Conservation (phyloP, 1,140 invertebrate genomes). For the Hylaeus volcanicus region DNA sequence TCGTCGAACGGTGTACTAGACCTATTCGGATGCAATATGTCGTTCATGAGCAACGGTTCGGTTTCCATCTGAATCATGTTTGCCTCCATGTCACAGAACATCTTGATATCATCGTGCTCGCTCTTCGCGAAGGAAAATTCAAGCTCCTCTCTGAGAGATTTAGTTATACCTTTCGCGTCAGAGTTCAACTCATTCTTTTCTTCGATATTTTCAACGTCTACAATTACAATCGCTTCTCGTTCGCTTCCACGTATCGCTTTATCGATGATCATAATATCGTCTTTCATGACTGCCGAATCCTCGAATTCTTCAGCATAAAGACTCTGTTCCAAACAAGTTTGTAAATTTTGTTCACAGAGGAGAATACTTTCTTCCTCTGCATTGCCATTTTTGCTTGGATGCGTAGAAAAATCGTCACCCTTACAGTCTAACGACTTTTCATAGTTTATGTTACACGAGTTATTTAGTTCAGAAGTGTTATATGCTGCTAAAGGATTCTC, state of each 20-base stretch:
- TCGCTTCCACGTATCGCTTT: neutral
- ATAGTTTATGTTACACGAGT: too few relatives aligned
- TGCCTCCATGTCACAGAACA: neutral
- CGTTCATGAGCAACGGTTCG: neutral
- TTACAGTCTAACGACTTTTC: too few relatives aligned
- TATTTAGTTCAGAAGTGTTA: too few relatives aligned
- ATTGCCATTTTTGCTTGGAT: too few relatives aligned
- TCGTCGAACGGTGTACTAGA: slow-evolving; percentile 21
- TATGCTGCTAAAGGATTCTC: neutral
- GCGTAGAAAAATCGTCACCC: too few relatives aligned
- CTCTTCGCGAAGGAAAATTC: neutral
- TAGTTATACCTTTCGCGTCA: too few relatives aligned
- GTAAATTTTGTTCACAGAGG: too few relatives aligned
- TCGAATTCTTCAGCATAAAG: neutral
- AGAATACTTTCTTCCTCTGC: too few relatives aligned
- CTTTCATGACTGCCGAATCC: too few relatives aligned
- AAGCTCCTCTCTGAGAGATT: neutral
- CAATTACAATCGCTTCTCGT: neutral
- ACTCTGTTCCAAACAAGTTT: too few relatives aligned
- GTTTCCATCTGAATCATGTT: neutral
- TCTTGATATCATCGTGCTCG: neutral
- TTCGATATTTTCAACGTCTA: neutral
- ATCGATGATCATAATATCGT: neutral
- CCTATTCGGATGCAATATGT: neutral
- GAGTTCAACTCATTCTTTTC: too few relatives aligned